phyloP scores from a whole-genome alignment of 2,888 invertebrate genomes.

The Hydrotaea diabolus region DNA sequence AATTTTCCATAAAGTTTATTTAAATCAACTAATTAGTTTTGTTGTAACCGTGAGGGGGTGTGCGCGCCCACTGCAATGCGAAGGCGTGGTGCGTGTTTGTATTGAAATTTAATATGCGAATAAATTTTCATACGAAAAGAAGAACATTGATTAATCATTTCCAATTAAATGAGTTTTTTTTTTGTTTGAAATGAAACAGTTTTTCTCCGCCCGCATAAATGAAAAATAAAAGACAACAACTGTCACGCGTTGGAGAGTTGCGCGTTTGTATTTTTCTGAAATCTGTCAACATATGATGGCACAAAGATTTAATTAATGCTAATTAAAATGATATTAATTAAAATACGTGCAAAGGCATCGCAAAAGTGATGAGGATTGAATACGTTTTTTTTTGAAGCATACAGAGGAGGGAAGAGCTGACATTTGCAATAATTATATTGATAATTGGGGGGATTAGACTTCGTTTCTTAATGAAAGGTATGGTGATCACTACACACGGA shows the following conservation, averaged over 20 bases:
- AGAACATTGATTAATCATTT: conserved; percentile 22
- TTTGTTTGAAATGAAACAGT: background rate
- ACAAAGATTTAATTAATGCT: conserved; percentile 43
- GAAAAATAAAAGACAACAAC: background rate
- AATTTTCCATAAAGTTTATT: background rate
- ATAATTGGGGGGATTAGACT: too few species aligned
- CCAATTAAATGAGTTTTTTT: conserved; percentile 13
- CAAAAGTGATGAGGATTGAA: background rate
- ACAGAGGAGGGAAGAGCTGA: too few species aligned
- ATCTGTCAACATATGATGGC: conserved; percentile 25
- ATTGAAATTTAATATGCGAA: background rate
- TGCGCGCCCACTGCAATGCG: background rate
- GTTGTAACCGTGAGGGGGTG: background rate
- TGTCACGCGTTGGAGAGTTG: background rate
- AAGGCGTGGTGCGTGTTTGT: too few species aligned
- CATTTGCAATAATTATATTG: too few species aligned
- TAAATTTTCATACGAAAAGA: background rate
- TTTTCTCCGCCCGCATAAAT: background rate
- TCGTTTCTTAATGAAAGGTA: too few species aligned
- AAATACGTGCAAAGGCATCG: conserved; percentile 3
- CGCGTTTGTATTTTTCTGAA: background rate
- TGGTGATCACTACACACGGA: too few species aligned
- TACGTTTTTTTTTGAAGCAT: background rate
- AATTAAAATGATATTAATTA: conserved; percentile 50
- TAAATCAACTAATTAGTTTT: background rate